phyloP scores from a whole-genome alignment of 2,113 vertebrate genomes.

The Rhinoptilus africanus region DNA sequence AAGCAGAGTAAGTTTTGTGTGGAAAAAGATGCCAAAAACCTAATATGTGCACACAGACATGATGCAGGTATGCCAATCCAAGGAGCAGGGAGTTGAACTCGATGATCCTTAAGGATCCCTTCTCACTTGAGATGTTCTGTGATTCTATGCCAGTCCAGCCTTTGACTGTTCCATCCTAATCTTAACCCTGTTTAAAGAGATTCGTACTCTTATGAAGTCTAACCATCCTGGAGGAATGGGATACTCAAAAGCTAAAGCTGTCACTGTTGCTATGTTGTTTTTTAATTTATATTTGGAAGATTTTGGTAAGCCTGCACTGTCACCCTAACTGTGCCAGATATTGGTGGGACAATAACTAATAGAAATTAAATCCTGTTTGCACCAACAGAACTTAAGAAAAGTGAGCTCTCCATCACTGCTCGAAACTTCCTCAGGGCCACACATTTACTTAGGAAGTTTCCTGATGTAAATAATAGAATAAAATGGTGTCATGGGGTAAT shows the following conservation, averaged over 20 bases:
- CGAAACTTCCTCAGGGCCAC: background rate
- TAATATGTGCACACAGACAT: fast-evolving
- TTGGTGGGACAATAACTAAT: background rate
- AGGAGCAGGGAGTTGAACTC: background rate
- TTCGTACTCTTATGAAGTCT: background rate
- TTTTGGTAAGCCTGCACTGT: background rate
- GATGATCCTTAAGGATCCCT: background rate
- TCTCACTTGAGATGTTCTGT: background rate
- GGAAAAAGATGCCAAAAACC: background rate
- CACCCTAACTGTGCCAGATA: background rate
- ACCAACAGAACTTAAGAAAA: background rate
- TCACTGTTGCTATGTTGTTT: background rate
- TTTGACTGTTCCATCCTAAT: background rate
- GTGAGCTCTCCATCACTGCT: background rate
- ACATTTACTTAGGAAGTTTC: background rate
- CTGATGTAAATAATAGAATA: background rate
- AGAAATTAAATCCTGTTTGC: background rate
- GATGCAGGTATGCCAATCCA: background rate
- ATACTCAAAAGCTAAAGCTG: background rate
- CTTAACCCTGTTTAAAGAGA: background rate
- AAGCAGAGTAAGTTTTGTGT: background rate
- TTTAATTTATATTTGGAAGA: background rate
- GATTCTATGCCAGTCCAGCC: background rate
- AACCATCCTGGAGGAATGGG: background rate
- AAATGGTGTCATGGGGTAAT: background rate